Base-by-base conservation (phyloP, 1,140 invertebrate genomes). In the Lordiphosa stackelbergi region DNA sequence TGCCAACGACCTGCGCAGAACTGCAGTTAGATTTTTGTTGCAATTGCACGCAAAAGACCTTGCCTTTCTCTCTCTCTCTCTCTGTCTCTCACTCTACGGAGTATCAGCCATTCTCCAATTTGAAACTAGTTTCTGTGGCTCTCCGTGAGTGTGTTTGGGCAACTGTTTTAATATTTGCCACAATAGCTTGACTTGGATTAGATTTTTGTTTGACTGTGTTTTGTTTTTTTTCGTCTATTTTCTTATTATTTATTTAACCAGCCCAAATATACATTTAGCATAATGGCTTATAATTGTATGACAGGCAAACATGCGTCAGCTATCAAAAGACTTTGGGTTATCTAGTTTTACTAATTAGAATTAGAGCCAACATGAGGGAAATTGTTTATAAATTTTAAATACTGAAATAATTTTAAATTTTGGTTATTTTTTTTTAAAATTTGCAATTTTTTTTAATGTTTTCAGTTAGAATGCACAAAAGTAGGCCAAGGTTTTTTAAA, bases 1-100 rank as follows among this genome's bases (percentile, higher is more conserved):
- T 83, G 73, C 56, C 73, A 81, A 83, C 77, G 77, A 77, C 77
- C 75, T 79, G 75, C 72, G 77, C 77, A 77, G 72, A 83, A 72
- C 77, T 81, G 77, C 77, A 72, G 77, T 83, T 81, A 83, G 77
- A 77, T 83, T 81, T 51, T 40, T 62, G 53, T 61, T 81, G 77
- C 77, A 63, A 41, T 75, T 75, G 72, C 77, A 81, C 72, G 77
- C 77, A 83, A 77, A 83, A 83, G 72, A 79, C 75, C 75, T 83
- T 83, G 69, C 65, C 57, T 79, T 52, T 81, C 70, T 68, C 63
- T 69, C 12, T 55, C 7, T 36, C 13, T 36, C 12, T 36, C 4
- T 13, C 13, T 1, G 16, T 55, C 6, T 36, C 12, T 36, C 12
- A 22, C 4, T 10, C 13, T 3, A 19, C 3, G 19, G 13, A 11